Conservation (phyloP, 2,797 vertebrate genomes). For the Limosa lapponica region DNA sequence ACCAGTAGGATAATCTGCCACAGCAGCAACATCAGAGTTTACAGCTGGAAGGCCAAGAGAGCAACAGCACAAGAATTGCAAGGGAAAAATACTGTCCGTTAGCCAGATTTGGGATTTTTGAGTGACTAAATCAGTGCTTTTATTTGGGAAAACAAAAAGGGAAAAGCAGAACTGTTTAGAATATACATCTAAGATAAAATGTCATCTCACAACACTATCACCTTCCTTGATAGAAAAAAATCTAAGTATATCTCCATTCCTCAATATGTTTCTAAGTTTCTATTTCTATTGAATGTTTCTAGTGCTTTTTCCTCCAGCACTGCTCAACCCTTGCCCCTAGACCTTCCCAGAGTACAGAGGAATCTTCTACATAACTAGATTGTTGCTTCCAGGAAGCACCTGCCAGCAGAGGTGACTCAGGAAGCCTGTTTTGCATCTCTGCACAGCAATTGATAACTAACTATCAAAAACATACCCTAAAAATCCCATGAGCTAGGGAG, state of each 20-base stretch:
- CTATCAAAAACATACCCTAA: not conserved
- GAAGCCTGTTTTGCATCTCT: not conserved
- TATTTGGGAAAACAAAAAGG: not conserved
- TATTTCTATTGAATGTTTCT: not conserved
- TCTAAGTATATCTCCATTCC: not conserved
- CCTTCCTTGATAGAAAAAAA: not conserved
- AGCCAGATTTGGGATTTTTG: not conserved
- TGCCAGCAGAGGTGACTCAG: not conserved
- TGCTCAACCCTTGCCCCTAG: not conserved
- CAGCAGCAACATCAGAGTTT: not conserved
- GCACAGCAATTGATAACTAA: not conserved
- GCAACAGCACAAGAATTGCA: not conserved
- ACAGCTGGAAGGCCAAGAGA: not conserved
- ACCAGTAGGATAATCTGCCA: not conserved
- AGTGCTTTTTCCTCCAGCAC: not conserved
- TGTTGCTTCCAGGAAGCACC: not conserved
- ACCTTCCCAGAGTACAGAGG: not conserved
- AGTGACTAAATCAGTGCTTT: not conserved
- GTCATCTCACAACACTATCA: not conserved
- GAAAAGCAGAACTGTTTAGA: not conserved
- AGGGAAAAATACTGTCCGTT: not conserved
- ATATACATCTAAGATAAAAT: not conserved
- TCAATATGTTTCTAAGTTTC: not conserved
- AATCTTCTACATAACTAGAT: not conserved
- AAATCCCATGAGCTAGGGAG: not conserved